These are phyloP conservation scores for Microchrysa polita DNA, from an alignment of 2,888 invertebrate genomes.

Conservation along the genomic window DNA sequence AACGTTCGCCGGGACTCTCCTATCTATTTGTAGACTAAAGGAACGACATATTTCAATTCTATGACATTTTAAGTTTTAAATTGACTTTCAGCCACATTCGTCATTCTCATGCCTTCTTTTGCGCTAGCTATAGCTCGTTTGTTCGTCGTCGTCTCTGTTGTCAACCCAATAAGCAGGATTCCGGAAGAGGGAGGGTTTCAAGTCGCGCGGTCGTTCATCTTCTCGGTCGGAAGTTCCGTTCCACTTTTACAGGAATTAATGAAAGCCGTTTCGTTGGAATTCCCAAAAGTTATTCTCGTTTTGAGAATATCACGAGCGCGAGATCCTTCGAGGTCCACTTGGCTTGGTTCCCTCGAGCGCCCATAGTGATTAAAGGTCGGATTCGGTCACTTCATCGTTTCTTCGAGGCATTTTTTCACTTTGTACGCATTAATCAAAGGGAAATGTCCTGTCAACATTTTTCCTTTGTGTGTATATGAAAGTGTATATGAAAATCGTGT, in stretches of 20 bases:
- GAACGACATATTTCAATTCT: constrained; percentile 9
- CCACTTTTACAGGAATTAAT: constrained; percentile 11
- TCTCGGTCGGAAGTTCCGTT: not conserved
- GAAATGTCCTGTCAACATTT: not conserved
- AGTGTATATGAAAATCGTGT: no score
- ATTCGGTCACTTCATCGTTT: constrained; percentile 20
- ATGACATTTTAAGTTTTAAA: constrained; percentile 25
- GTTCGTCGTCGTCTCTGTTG: not conserved
- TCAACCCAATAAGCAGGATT: not conserved
- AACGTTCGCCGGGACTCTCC: no score
- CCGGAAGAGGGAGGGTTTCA: no score
- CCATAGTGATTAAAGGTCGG: not conserved
- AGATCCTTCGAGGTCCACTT: not conserved
- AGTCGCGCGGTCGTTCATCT: constrained; percentile 2
- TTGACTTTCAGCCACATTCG: constrained; percentile 11
- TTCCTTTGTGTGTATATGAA: not conserved
- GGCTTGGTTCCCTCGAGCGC: no score
- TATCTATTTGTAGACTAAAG: not conserved
- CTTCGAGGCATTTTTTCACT: not conserved
- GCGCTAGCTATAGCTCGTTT: no score
- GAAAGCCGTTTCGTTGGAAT: constrained; percentile 11
- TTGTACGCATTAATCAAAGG: not conserved
- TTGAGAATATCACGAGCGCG: not conserved
- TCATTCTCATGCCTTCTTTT: not conserved
- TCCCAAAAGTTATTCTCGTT: constrained; percentile 10